Conservation (phyloP, 2,888 invertebrate species). For the Tenthredo amoena region DNA sequence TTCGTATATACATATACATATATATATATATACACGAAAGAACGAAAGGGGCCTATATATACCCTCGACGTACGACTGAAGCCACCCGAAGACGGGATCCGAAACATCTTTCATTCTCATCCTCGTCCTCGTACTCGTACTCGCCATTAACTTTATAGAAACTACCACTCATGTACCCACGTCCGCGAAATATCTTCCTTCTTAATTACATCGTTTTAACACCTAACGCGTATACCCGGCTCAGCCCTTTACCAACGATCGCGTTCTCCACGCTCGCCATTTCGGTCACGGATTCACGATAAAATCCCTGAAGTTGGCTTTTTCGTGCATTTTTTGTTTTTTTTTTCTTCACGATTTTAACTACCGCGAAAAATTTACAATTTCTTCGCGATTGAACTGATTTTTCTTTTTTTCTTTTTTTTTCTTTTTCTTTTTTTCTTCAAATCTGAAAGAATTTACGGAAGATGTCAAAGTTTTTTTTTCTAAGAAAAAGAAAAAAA, state of each 20-base stretch:
- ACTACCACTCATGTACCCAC: constrained; percentile 54
- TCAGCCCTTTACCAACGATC: background rate
- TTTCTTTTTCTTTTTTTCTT: too few relatives aligned
- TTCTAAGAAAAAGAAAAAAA: too few relatives aligned
- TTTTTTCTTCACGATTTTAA: background rate
- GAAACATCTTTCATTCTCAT: constrained; percentile 1
- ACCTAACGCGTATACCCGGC: constrained; percentile 62
- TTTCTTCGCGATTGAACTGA: too few relatives aligned
- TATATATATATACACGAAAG: too few relatives aligned
- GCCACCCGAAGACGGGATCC: background rate
- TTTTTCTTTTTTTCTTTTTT: too few relatives aligned
- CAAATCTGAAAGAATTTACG: too few relatives aligned
- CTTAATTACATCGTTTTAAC: constrained; percentile 78
- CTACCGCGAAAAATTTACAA: too few relatives aligned
- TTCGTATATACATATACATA: too few relatives aligned
- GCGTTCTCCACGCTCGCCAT: background rate
- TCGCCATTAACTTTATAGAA: constrained; percentile 21
- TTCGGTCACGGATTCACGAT: background rate
- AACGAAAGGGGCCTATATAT: background rate
- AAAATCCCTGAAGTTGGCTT: background rate
- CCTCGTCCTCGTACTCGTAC: constrained; percentile 61
- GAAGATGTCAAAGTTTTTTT: too few relatives aligned
- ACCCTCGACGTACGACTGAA: background rate
- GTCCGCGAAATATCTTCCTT: constrained; percentile 67
- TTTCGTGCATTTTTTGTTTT: background rate